phyloP scores from a whole-genome alignment of 2,113 vertebrate species.

The Chloroceryle aenea region DNA sequence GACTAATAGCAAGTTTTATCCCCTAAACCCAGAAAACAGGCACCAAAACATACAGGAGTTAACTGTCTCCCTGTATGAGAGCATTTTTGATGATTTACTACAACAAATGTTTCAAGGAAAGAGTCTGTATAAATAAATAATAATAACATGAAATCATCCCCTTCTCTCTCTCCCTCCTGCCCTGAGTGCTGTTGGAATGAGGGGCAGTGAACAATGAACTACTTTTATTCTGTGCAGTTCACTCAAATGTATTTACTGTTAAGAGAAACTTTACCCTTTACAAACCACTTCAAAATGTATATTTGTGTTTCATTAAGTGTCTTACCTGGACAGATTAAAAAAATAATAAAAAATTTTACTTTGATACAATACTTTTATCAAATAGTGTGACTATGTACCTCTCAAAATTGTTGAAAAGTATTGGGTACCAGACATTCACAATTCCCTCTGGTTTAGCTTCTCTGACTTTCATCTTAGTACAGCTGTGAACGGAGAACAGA shows the following conservation, averaged over 20 bases:
- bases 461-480: not conserved
- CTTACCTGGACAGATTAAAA: not conserved
- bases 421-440: not conserved
- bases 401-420: not conserved
- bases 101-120: not conserved
- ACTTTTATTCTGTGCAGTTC: not conserved
- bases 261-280: not conserved
- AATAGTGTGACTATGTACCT: not conserved
- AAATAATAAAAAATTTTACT: not conserved
- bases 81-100: not conserved
- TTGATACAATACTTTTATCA: not conserved
- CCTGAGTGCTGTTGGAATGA: not conserved
- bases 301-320: not conserved
- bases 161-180: rapidly evolving
- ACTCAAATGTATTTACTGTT: not conserved
- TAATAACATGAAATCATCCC: not conserved
- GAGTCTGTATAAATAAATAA: not conserved
- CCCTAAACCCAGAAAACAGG: not conserved
- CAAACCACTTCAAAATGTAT: not conserved
- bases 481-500: not conserved
- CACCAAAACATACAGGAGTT: not conserved
- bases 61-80: not conserved
- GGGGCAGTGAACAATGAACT: not conserved
- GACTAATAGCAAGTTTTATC: not conserved
- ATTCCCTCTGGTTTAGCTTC: not conserved